phyloP scores from a whole-genome alignment of 2,113 vertebrate species.

The Chloebia gouldiae region DNA sequence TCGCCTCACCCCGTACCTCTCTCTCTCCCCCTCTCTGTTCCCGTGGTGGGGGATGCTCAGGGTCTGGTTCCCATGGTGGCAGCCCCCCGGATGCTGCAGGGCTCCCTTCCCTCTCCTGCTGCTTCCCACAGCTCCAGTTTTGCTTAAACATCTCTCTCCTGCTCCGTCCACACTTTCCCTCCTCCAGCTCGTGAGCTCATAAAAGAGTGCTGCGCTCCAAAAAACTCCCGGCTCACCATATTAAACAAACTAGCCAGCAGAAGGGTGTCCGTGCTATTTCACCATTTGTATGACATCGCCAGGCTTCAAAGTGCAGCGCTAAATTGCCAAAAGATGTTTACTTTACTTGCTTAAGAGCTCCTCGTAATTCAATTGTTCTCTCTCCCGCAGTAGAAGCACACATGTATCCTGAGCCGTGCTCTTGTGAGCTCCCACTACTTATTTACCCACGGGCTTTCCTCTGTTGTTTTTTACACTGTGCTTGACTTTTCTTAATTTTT shows the following conservation, averaged over 20 bases:
- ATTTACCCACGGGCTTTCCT: conserved; percentile 35
- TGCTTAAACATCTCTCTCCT: conserved; percentile 32
- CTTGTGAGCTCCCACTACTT: conserved; percentile 7
- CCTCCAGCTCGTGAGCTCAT: conserved; percentile 34
- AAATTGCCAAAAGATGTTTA: conserved; percentile 64
- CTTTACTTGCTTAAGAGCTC: conserved; percentile 62
- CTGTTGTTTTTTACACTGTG: background rate
- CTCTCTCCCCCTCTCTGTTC: background rate
- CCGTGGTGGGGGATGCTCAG: background rate
- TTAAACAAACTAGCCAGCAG: conserved; percentile 59
- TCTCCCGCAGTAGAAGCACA: conserved; percentile 34
- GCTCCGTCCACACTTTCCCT: conserved; percentile 35
- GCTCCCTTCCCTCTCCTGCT: background rate
- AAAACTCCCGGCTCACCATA: conserved; percentile 29
- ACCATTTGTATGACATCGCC: conserved; percentile 48
- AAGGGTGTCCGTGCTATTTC: conserved; percentile 56
- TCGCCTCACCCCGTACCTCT: background rate
- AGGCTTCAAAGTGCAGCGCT: conserved; percentile 53
- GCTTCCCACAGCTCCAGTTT: background rate
- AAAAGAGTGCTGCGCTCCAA: conserved; percentile 13
- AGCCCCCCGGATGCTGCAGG: conserved; percentile 15
- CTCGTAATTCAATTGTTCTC: conserved; percentile 59
- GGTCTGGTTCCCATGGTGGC: conserved; percentile 15
- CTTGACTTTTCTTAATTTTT: background rate
- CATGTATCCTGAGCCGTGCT: conserved; percentile 37